These are phyloP conservation scores for Sisor rabdophorus DNA, from an alignment of 2,113 vertebrate genomes.

Conservation along the genomic window DNA sequence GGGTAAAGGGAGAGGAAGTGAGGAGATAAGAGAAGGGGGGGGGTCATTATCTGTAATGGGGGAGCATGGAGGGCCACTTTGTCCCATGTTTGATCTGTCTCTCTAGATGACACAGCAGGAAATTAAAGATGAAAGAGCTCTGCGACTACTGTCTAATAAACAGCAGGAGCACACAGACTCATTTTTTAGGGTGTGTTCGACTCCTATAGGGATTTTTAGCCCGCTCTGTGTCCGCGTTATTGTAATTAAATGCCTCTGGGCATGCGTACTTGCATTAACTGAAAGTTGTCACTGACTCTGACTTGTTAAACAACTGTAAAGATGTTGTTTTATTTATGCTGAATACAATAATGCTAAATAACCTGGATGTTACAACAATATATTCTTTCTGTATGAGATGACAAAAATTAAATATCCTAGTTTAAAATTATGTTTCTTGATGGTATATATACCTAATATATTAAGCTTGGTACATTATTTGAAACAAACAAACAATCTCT, in stretches of 20 bases:
- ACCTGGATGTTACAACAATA: neutral
- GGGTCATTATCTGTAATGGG: constrained; percentile 56
- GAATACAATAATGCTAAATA: constrained; percentile 21
- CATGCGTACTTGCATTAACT: constrained; percentile 7
- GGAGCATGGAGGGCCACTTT: constrained; percentile 66
- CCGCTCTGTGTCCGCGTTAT: constrained; percentile 20
- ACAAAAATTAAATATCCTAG: neutral
- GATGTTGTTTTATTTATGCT: neutral
- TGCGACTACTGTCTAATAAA: constrained; percentile 69
- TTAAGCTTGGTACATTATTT: constrained; percentile 42
- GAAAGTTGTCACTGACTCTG: constrained; percentile 18
- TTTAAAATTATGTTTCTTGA: constrained; percentile 17
- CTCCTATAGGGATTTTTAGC: constrained; percentile 36
- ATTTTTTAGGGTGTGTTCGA: constrained; percentile 55
- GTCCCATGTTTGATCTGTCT: constrained; percentile 71
- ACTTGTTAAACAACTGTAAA: constrained; percentile 25
- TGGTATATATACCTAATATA: constrained; percentile 31
- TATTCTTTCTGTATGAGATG: neutral
- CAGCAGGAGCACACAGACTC: constrained; percentile 58
- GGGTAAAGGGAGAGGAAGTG: constrained; percentile 61
- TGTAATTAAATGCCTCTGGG: constrained; percentile 21
- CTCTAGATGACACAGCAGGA: constrained; percentile 69
- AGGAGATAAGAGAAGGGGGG: constrained; percentile 52
- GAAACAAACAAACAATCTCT: constrained; percentile 44
- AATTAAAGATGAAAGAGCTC: constrained; percentile 72